A percentile compares a stretch with the other conserved stretches of the same genome.
Conservation (phyloP, 1,140 invertebrate species). For the Drosophila yakuba region DNA sequence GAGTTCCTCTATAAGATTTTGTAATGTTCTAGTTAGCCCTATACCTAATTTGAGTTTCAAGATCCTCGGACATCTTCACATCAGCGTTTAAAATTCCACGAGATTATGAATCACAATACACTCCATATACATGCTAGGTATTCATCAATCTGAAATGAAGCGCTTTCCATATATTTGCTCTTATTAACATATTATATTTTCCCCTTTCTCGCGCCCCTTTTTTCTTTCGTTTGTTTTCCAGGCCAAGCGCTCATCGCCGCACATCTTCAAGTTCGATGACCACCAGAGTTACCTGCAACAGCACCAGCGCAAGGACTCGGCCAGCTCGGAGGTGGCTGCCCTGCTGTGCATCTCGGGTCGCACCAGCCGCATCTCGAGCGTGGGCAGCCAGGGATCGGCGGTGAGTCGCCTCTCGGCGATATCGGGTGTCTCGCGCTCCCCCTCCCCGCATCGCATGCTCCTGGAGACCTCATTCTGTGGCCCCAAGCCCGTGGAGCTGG, state of each 20-base stretch:
- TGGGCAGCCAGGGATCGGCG: constrained; percentile 89
- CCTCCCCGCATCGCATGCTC: constrained; percentile 94
- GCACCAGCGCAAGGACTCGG: constrained; percentile 91
- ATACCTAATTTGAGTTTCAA: not conserved
- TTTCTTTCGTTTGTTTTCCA: constrained; percentile 5
- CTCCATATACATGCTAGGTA: not conserved
- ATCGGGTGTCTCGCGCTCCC: constrained; percentile 90
- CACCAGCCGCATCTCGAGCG: constrained; percentile 91
- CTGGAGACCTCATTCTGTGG: constrained; percentile 96
- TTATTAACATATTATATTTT: not conserved
- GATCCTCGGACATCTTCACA: not conserved
- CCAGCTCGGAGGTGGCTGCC: constrained; percentile 87
- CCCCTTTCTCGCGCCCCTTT: not conserved
- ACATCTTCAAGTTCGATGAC: constrained; percentile 86
- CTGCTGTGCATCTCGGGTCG: constrained; percentile 92
- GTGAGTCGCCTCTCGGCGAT: constrained; percentile 89
- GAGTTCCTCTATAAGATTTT: not conserved
- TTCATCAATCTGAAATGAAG: not conserved
- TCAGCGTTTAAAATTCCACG: not conserved
- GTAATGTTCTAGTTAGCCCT: not conserved
- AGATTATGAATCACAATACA: not conserved
- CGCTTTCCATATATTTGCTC: not conserved
- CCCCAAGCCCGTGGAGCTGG: constrained; percentile 88
- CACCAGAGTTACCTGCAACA: constrained; percentile 86
- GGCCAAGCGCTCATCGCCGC: constrained; percentile 84